Percentiles rank a stretch among this genome's conserved stretches.
Conservation (phyloP, 1,140 invertebrate species). For the Monochamus saltuarius region DNA sequence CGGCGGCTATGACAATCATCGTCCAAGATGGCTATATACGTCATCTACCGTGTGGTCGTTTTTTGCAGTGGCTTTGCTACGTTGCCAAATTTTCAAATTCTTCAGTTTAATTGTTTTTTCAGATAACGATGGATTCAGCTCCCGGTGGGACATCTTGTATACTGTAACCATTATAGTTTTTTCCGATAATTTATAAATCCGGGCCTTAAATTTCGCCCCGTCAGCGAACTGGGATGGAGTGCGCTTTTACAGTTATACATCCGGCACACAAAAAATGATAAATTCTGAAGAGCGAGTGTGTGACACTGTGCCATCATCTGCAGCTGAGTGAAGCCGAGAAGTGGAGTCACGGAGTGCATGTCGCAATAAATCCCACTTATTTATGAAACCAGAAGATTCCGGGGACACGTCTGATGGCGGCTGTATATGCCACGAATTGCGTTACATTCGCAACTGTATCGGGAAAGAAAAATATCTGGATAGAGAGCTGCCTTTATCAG, state of each 20-base stretch:
- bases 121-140: too few relatives aligned
- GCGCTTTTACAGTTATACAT: slow-evolving; percentile 20
- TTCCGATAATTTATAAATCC: too few relatives aligned
- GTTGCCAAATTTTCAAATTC: too few relatives aligned
- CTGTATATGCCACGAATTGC: slow-evolving; percentile 27
- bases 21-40: too few relatives aligned
- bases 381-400: slow-evolving; percentile 41
- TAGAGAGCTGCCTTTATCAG: too few relatives aligned
- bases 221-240: not conserved
- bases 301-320: slow-evolving; percentile 43
- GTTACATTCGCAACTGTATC: not conserved
- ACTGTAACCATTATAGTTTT: too few relatives aligned
- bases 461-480: too few relatives aligned
- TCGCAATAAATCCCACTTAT: slow-evolving; percentile 45
- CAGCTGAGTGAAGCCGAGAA: slow-evolving; percentile 36
- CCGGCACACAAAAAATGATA: slow-evolving; percentile 32
- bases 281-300: slow-evolving; percentile 35
- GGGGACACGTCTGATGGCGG: slow-evolving; percentile 30
- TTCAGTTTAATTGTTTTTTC: too few relatives aligned
- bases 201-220: not conserved
- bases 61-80: too few relatives aligned
- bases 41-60: too few relatives aligned
- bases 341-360: slow-evolving; percentile 44
- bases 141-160: too few relatives aligned
- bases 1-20: too few relatives aligned